Conservation (phyloP, 2,888 invertebrate species). For the Neoaliturus tenellus region DNA sequence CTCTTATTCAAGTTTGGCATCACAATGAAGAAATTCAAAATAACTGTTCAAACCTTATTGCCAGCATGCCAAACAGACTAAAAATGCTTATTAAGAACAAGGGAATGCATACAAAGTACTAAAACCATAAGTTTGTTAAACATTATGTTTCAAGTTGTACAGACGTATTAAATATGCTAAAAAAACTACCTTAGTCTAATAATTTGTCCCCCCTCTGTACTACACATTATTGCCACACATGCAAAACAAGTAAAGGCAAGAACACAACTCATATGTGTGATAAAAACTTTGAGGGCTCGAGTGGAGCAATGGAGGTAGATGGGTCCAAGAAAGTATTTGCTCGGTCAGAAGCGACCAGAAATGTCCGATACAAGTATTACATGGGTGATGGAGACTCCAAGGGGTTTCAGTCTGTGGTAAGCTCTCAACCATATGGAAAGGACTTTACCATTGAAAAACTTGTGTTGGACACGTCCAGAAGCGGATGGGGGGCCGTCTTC, state of each 20-base stretch:
- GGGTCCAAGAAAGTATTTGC: background rate
- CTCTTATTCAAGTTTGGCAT: no score
- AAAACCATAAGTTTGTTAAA: no score
- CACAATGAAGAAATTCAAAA: no score
- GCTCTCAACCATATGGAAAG: background rate
- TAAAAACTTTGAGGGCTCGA: no score
- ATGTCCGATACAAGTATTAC: slow-evolving; percentile 29
- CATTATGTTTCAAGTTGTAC: no score
- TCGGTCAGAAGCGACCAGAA: background rate
- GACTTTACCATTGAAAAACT: slow-evolving; percentile 8
- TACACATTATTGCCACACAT: slow-evolving; percentile 36
- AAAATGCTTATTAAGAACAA: no score
- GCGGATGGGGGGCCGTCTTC: slow-evolving; percentile 17
- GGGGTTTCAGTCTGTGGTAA: background rate
- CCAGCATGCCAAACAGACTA: no score
- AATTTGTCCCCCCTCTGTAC: no score
- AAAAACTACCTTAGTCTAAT: no score
- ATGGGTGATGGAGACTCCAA: slow-evolving; percentile 20
- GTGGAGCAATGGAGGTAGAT: slow-evolving; percentile 33
- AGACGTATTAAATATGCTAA: no score
- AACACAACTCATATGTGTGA: background rate
- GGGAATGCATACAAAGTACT: no score
- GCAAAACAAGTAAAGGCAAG: background rate
- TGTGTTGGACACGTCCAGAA: slow-evolving; percentile 30
- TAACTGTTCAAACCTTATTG: no score